A percentile compares a stretch with the other conserved stretches of the same genome.
phyloP scores from a whole-genome alignment of 2,113 vertebrate species.

The Spermophilus dauricus region DNA sequence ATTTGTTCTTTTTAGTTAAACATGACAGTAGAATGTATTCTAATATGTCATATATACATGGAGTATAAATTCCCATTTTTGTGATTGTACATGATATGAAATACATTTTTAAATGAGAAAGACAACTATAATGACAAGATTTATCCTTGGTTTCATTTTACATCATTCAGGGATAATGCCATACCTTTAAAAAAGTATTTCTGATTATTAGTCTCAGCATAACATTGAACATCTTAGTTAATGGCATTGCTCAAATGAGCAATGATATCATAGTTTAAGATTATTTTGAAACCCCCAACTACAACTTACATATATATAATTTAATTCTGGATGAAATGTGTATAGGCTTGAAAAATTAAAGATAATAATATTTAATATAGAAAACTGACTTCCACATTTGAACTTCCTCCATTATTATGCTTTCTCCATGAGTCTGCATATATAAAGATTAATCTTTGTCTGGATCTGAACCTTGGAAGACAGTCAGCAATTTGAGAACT shows the following conservation, averaged over 20 bases:
- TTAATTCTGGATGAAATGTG: conserved; percentile 29
- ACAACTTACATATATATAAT: neutral
- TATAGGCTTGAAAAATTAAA: conserved; percentile 17
- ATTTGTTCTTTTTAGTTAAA: no score
- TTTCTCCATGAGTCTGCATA: neutral
- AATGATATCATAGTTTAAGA: neutral
- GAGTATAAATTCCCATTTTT: no score
- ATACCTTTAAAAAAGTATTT: neutral
- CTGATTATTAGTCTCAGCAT: conserved; percentile 37
- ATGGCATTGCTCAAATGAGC: neutral
- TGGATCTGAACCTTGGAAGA: neutral
- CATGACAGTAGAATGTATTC: no score
- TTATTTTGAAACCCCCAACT: neutral
- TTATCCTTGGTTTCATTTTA: no score
- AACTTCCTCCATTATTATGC: neutral
- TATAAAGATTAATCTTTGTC: neutral
- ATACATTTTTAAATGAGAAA: no score
- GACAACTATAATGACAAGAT: no score
- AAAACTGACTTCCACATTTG: neutral
- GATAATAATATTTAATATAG: neutral
- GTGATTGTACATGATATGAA: no score
- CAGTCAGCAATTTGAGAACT: neutral
- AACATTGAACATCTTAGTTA: neutral
- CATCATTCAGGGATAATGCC: no score
- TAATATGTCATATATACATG: no score